Percentiles rank a stretch among this genome's conserved stretches.
phyloP scores from a whole-genome alignment of 2,113 vertebrate species.

The Edolisoma coerulescens region DNA sequence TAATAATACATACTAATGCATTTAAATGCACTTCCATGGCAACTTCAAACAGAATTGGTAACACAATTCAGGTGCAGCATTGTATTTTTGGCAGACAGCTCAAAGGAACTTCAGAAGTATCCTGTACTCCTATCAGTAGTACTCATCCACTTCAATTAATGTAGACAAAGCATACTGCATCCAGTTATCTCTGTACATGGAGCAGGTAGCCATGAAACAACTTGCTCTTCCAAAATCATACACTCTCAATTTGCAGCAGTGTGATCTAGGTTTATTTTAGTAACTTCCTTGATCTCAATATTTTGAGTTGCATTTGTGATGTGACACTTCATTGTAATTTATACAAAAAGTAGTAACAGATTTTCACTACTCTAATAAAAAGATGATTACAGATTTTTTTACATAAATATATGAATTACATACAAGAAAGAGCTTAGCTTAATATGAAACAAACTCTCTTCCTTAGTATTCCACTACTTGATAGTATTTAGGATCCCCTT shows the following conservation, averaged over 20 bases:
- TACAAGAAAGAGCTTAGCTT: not conserved
- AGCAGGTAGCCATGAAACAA: not conserved
- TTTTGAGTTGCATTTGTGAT: not conserved
- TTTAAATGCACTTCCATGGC: not conserved
- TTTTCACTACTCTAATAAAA: not conserved
- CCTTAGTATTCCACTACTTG: not conserved
- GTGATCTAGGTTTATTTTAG: not conserved
- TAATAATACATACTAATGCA: not conserved
- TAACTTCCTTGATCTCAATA: not conserved
- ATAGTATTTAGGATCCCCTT: not conserved
- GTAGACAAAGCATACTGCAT: not conserved
- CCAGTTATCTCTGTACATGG: not conserved
- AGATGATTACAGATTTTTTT: not conserved
- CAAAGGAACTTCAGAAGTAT: not conserved
- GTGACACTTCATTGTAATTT: not conserved
- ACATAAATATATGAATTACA: not conserved
- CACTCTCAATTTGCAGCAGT: not conserved
- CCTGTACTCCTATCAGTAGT: not conserved
- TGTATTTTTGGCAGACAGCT: not conserved
- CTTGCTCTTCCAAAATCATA: not conserved
- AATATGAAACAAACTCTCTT: not conserved
- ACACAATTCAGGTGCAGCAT: not conserved
- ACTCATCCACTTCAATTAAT: not conserved
- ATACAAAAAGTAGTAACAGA: not conserved
- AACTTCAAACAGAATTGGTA: not conserved